Base-by-base conservation (phyloP, 2,888 invertebrate genomes). In the Drosophila infuscata region DNA sequence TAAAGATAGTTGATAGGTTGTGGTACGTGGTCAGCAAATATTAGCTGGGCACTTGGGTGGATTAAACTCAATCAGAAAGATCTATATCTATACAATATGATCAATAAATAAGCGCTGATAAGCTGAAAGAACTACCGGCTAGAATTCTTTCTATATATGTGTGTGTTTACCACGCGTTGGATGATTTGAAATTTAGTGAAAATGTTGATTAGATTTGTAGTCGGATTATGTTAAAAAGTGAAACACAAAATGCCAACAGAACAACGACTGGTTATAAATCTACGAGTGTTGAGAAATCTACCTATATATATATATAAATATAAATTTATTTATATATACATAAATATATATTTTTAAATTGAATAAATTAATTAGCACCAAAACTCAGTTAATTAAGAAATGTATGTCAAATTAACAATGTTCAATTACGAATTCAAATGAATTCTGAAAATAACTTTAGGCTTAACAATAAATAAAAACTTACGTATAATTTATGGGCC, bases 201-300 rank as follows among this genome's bases (percentile, higher is more conserved):
- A 41, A 79, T 51, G 29, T 52, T 41, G 81, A 81, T 83, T 69
- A 81, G 81, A 74, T 81, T 62, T 62, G 17, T 30, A 17, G 17
- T 12, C 46, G 61, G 70, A 67, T 74, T 67, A 53, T 7, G 9
- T 7, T 17, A 8, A 5, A 68, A 67, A 56, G 38, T 41, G 17
- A 56, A 49, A 49, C 4, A 46, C 29, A 15, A 51, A 11, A 25
- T 11, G 52, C 33, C 11, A 30, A 60, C 48, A 9, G 38, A 53
- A 29, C 32, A 15, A 33, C 17, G 35, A 43, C 12, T 12, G 20
- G 8, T 25, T 52, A 43, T 35, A 35, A n/a, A 30, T n/a, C 20
- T 8, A 15, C 20, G 3, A 46, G 8, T 46, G 20, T 4, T 25
- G 9, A 41, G 17, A 41, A 3, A 20, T 20, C 20, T 20, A 20